Conservation (phyloP, 92 coral and sea anemone genomes). For the Zoanthus sociatus region DNA sequence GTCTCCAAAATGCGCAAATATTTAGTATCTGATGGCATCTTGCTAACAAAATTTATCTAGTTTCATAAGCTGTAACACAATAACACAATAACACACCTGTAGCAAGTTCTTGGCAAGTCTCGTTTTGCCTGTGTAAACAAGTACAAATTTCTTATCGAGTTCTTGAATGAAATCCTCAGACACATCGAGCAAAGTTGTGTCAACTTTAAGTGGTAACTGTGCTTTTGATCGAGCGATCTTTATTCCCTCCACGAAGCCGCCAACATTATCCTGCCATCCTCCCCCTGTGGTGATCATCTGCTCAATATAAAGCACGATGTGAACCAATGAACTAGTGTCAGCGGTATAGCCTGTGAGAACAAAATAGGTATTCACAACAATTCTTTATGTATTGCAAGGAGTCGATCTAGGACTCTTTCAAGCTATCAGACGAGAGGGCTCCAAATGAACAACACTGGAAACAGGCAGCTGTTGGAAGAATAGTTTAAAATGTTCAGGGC, state of each 20-base stretch:
- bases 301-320: slow-evolving; percentile 93
- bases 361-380: background rate
- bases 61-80: too few relatives aligned
- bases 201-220: slow-evolving; percentile 84
- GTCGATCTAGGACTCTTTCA: too few relatives aligned
- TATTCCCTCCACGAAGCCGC: slow-evolving; percentile 94
- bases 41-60: too few relatives aligned
- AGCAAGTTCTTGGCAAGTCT: slow-evolving; percentile 94
- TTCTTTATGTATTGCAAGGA: too few relatives aligned
- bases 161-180: slow-evolving; percentile 68
- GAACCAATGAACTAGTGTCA: slow-evolving; percentile 81
- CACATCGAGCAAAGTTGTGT: slow-evolving; percentile 67
- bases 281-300: slow-evolving; percentile 99
- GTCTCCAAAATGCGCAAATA: too few relatives aligned
- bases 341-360: slow-evolving; percentile 61
- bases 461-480: too few relatives aligned
- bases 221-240: slow-evolving; percentile 89
- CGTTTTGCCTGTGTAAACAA: slow-evolving; percentile 91
- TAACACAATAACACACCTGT: slow-evolving; percentile 72
- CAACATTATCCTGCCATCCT: slow-evolving; percentile 99
- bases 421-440: too few relatives aligned
- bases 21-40: too few relatives aligned
- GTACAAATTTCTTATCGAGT: slow-evolving; percentile 70
- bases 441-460: too few relatives aligned
- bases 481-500: too few relatives aligned